Evolutionary conservation across 35 echinoderm and acorn worm genomes (phyloP), one percentile per base, ranked within the genome.

Genomic region (Apostichopus californicus): DNA sequence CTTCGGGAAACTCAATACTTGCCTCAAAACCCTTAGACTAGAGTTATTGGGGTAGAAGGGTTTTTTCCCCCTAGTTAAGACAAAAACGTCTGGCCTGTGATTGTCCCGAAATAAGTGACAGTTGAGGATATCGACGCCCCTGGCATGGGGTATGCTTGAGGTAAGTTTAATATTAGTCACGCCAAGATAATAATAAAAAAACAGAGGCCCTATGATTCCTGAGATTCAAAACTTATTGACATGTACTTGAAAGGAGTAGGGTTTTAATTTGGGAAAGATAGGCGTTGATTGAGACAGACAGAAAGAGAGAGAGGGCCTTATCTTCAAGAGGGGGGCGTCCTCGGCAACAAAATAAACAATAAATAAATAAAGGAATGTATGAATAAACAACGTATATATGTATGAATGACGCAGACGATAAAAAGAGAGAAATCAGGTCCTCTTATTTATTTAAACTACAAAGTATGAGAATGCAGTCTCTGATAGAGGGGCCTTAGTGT

Each of bases 151-250:
- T 75, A 75, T 75, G 71, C 71, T 75, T 75, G 71, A 75, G 71
- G 71, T 75, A 75, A 21, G 71, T 75, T 75, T 75, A 75, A 75
- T n/a, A 75, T 75, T 75, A 75, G 71, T 75, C 71, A 75, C 71
- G 71, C 17, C 17, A 75, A 18, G 17, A 75, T 46, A 46, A 46
- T 46, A 46, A 46, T n/a, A 46, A 46, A 46, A 46, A 46, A 46
- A 46, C 8, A 75, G 71, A 20, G 71, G 71, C 71, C 71, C 71
- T 18, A 20, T 20, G 71, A n/a, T 75, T 75, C 6, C 17, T 18
- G 8, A 75, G 5, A 75, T 75, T 75, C 71, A 75, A 75, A 75
- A 75, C 71, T 14, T 75, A 75, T 75, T 75, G 71, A 75, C 71
- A 75, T 75, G 71, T 22, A 18, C 71, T 75, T 22, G 71, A n/a